Conservation (phyloP, 2,797 vertebrate species). For the Sternarchorhynchus goeldii region DNA sequence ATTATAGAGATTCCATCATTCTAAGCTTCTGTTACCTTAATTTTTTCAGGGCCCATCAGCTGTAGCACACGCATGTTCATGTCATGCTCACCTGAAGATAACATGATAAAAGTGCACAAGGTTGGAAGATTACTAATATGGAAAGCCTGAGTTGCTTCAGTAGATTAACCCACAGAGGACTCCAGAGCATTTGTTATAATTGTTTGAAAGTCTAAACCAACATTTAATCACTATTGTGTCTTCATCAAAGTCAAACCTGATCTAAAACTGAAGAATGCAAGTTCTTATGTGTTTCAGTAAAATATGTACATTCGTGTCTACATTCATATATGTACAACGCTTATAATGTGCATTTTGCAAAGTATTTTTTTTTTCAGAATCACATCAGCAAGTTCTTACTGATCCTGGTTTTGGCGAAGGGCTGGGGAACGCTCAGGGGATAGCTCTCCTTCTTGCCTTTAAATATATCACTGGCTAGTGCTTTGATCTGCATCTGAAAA, state of each 20-base stretch:
- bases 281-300: too few species aligned
- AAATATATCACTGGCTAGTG: constrained; percentile 83
- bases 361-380: too few species aligned
- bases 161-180: too few species aligned
- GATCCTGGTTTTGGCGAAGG: constrained; percentile 85
- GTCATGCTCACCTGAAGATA: constrained; percentile 76
- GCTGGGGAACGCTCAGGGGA: constrained; percentile 76
- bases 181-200: too few species aligned
- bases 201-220: too few species aligned
- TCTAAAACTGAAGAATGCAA: too few species aligned
- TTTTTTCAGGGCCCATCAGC: constrained; percentile 79
- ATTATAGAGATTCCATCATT: neutral
- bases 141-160: too few species aligned
- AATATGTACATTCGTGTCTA: too few species aligned
- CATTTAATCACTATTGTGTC: too few species aligned
- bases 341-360: too few species aligned
- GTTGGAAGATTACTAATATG: neutral
- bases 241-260: too few species aligned
- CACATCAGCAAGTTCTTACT: constrained; percentile 68
- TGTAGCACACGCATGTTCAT: constrained; percentile 88
- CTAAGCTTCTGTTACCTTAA: constrained; percentile 80
- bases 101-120: neutral
- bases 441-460: constrained; percentile 91
- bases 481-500: constrained; percentile 85
- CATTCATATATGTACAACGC: too few species aligned